Percentiles rank a stretch among this genome's conserved stretches.
Evolutionary conservation across 1,140 invertebrate species (phyloP).

Genomic region (Anastrepha ludens): DNA sequence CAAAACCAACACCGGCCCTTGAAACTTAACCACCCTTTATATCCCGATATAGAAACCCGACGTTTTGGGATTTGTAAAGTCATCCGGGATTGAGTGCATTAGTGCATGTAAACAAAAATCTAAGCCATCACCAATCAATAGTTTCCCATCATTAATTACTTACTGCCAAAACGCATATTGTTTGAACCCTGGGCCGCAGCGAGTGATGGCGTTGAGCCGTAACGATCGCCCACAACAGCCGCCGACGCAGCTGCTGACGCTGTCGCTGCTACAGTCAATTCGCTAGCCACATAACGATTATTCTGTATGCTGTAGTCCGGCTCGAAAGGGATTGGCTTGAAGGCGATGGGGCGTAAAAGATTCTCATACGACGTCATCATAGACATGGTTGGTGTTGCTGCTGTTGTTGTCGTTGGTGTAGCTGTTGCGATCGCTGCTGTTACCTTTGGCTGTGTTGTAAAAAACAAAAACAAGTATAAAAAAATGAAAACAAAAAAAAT

Average conservation of each 20-base stretch:
- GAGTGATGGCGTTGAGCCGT: conserved; percentile 71
- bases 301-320: conserved; percentile 71
- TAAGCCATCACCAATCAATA: conserved; percentile 23
- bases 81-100: no score
- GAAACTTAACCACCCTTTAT: no score
- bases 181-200: conserved; percentile 62
- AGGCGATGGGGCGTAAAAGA: conserved; percentile 70
- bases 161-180: conserved; percentile 69
- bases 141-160: conserved; percentile 59
- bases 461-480: conserved; percentile 54
- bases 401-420: background rate
- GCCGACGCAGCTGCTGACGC: conserved; percentile 59
- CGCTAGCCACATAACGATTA: conserved; percentile 56
- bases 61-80: no score
- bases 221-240: conserved; percentile 63
- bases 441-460: conserved; percentile 36
- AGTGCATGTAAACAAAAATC: background rate
- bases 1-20: no score
- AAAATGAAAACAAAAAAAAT: conserved; percentile 52
- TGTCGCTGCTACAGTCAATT: conserved; percentile 62
- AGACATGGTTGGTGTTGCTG: background rate
- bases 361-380: conserved; percentile 53
- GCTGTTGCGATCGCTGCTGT: background rate
- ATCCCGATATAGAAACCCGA: no score
- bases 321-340: conserved; percentile 72